Evolutionary conservation across 2,797 vertebrate species (phyloP), one percentile per base, ranked within the genome.

Genomic region (Mormyrus hasselquistii): DNA sequence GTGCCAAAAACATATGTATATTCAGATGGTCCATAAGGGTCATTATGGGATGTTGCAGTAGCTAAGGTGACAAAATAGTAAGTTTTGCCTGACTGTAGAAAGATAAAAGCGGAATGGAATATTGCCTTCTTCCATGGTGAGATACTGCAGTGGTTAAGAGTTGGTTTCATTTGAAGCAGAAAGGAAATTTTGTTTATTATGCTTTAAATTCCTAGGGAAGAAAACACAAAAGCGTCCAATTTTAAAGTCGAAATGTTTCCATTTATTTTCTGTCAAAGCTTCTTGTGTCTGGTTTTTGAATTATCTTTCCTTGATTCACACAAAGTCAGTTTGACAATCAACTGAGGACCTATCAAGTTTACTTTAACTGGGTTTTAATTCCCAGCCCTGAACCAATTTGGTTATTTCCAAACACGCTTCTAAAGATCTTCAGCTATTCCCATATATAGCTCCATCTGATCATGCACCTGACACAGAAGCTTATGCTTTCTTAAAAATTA

Each of bases 211-310:
- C 73, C 44, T 79, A 44, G 73, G 73, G 73, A 44, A n/a, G 38
- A 41, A 79, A 79, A 79, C 38, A 84, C 47, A 22, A 44, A 44
- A 12, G 44, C 8, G n/a, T 84, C n/a, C 82, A 84, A 49, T n/a
- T 25, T 84, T 10, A 84, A 84, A 49, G 44, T 84, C 44, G 16
- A 52, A 49, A 84, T 29, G 9, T 84, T 84, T 84, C 22, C 44
- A 49, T 84, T 84, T 84, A 84, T 52, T 84, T 84, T 44, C 47
- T 12, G 82, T 84, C 47, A 84, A 52, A 52, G n/a, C 47, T 83
- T 47, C 16, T 83, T n/a, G n/a, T 49, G 47, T 84, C 19, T 22
- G n/a, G 3, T 52, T 10, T 12, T 84, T n/a, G 1, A 84, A 4
- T 84, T 22, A 10, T 52, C 47, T 4, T 29, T 52, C 82, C 82